These are phyloP conservation scores for Characodon lateralis DNA, from an alignment of 2,797 vertebrate genomes.

Conservation along the genomic window DNA sequence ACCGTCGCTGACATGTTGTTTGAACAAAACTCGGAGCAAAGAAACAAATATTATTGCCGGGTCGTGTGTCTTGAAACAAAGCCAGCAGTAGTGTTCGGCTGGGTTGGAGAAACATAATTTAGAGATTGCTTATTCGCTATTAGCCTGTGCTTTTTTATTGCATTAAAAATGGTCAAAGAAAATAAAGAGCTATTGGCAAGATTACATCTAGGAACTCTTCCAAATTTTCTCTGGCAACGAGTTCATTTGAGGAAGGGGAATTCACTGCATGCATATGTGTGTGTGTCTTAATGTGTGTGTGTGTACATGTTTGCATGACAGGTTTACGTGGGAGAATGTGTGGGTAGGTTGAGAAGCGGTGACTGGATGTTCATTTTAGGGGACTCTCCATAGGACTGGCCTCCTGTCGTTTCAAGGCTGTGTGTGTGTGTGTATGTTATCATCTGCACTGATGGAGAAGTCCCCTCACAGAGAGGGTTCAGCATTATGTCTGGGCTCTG, in stretches of 20 bases:
- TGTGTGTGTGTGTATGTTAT: constrained; percentile 46
- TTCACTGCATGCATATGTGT: constrained; percentile 48
- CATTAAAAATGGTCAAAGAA: constrained; percentile 67
- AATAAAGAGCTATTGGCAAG: constrained; percentile 69
- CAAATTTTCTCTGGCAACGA: constrained; percentile 65
- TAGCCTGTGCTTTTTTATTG: constrained; percentile 56
- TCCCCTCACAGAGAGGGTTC: constrained; percentile 63
- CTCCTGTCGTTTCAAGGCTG: constrained; percentile 56
- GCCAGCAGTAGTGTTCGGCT: constrained; percentile 63
- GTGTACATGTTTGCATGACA: constrained; percentile 44
- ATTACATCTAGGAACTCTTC: constrained; percentile 71
- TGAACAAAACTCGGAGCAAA: constrained; percentile 72
- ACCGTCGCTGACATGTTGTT: constrained; percentile 72
- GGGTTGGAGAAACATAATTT: constrained; percentile 63
- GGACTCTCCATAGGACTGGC: constrained; percentile 55
- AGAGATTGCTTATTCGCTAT: constrained; percentile 69
- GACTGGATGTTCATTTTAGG: constrained; percentile 64
- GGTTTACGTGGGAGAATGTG: constrained; percentile 56
- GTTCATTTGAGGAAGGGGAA: constrained; percentile 59
- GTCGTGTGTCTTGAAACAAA: constrained; percentile 71
- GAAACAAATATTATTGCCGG: constrained; percentile 77
- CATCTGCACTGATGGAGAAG: constrained; percentile 57
- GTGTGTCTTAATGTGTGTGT: constrained; percentile 13
- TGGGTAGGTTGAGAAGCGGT: constrained; percentile 41
- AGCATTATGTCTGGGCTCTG: constrained; percentile 65